These are phyloP conservation scores for Maniola jurtina DNA, from an alignment of 1,140 invertebrate species.

Conservation along the genomic window DNA sequence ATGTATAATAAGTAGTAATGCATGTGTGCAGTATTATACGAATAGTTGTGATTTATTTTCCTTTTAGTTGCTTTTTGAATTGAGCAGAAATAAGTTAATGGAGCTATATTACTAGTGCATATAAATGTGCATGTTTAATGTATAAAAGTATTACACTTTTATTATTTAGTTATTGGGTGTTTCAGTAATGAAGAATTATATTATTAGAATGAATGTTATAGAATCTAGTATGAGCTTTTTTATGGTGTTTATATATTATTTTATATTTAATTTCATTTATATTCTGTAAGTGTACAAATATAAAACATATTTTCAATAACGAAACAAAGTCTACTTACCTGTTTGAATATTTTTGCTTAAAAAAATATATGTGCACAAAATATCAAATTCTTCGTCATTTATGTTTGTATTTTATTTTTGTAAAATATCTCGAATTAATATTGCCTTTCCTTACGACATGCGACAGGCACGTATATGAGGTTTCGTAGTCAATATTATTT, in stretches of 20 bases:
- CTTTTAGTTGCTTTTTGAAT: conserved; percentile 41
- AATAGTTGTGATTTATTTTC: conserved; percentile 22
- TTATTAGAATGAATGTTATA: not conserved
- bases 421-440: not conserved
- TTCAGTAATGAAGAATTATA: not conserved
- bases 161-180: not conserved
- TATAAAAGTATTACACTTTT: not conserved
- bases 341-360: too few species aligned
- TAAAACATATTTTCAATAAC: not conserved
- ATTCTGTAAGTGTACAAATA: not conserved
- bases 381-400: not conserved
- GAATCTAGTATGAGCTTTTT: not conserved
- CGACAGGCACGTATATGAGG: not conserved
- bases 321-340: not conserved
- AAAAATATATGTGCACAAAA: too few species aligned
- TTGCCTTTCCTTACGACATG: not conserved
- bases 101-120: conserved; percentile 32
- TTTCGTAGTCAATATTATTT: too few species aligned
- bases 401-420: not conserved
- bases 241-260: not conserved
- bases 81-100: conserved; percentile 34
- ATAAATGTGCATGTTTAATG: conserved; percentile 31
- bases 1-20: conserved; percentile 39
- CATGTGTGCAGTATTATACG: conserved; percentile 68
- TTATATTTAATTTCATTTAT: not conserved